These are phyloP conservation scores for Tangara arthus DNA, from an alignment of 2,797 vertebrate genomes.

Conservation along the genomic window DNA sequence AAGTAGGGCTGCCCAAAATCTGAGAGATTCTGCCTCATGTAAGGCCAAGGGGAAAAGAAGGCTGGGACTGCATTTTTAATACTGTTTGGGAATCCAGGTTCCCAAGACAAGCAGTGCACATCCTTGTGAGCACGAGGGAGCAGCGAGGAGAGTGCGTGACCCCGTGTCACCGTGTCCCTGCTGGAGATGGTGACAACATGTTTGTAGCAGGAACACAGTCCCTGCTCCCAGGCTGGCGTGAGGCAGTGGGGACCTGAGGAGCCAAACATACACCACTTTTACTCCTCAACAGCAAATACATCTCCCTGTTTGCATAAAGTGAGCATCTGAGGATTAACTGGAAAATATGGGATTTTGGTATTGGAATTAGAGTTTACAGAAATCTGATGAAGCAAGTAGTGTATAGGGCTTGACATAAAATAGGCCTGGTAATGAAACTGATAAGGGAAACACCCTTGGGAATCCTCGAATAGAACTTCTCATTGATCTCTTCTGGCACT, in stretches of 20 bases:
- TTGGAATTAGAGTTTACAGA: background rate
- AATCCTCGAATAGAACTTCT: background rate
- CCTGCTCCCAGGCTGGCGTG: background rate
- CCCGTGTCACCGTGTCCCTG: background rate
- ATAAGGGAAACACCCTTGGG: background rate
- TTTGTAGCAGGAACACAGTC: background rate
- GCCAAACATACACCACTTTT: background rate
- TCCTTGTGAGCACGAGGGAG: background rate
- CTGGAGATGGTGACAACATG: background rate
- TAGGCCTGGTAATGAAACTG: background rate
- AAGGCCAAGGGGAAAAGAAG: background rate
- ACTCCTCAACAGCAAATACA: background rate
- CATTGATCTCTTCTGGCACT: background rate
- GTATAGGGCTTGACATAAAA: background rate
- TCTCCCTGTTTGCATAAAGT: background rate
- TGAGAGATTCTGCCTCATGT: background rate
- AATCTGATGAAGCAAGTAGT: background rate
- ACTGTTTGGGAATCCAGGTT: slow-evolving; percentile 34
- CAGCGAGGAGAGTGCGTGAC: background rate
- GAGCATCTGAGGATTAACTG: background rate
- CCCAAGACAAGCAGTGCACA: background rate
- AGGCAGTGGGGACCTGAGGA: background rate
- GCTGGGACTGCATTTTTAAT: slow-evolving; percentile 52
- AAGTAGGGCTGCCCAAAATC: background rate
- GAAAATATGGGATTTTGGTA: background rate